Percentiles rank a stretch among this genome's conserved stretches.
phyloP scores from a whole-genome alignment of 1,140 invertebrate genomes.

The Bicyclus anynana region DNA sequence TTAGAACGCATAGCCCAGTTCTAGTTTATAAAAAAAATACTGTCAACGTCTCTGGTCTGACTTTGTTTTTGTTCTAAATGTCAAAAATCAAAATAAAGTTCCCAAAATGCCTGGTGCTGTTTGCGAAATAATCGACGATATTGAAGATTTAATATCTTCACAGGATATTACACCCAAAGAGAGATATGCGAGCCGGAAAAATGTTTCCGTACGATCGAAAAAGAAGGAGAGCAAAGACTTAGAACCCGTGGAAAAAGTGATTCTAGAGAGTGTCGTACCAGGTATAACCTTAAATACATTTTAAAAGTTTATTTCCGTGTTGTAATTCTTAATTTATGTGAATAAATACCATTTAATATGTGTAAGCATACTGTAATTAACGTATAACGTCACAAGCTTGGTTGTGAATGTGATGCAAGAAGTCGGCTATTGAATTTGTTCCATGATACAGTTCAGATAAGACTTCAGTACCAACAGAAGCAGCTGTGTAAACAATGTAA shows the following conservation, averaged over 20 bases:
- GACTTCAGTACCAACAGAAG: too few species aligned
- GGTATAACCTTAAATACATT: slow-evolving; percentile 82
- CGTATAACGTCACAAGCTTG: too few species aligned
- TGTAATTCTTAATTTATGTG: neutral
- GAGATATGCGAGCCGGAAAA: slow-evolving; percentile 83
- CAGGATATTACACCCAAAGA: slow-evolving; percentile 87
- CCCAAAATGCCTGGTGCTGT: slow-evolving; percentile 77
- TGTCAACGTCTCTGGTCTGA: too few species aligned
- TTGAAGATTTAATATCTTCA: slow-evolving; percentile 88
- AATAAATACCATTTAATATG: too few species aligned
- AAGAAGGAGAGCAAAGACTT: slow-evolving; percentile 60
- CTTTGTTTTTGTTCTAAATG: too few species aligned
- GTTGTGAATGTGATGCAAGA: too few species aligned
- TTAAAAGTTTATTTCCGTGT: neutral
- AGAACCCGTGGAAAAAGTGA: slow-evolving; percentile 53
- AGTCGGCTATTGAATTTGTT: too few species aligned
- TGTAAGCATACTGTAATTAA: too few species aligned
- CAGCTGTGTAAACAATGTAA: too few species aligned
- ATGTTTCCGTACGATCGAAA: slow-evolving; percentile 80
- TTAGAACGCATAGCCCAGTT: too few species aligned
- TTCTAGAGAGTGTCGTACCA: slow-evolving; percentile 83
- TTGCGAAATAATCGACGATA: slow-evolving; percentile 85
- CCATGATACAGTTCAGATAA: too few species aligned
- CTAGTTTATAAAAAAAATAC: too few species aligned
- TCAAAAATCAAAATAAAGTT: slow-evolving; percentile 7